Evolutionary conservation across 1,140 invertebrate genomes (phyloP), one percentile per base, ranked within the genome.

Genomic region (Bursaphelenchus mucronatus): DNA sequence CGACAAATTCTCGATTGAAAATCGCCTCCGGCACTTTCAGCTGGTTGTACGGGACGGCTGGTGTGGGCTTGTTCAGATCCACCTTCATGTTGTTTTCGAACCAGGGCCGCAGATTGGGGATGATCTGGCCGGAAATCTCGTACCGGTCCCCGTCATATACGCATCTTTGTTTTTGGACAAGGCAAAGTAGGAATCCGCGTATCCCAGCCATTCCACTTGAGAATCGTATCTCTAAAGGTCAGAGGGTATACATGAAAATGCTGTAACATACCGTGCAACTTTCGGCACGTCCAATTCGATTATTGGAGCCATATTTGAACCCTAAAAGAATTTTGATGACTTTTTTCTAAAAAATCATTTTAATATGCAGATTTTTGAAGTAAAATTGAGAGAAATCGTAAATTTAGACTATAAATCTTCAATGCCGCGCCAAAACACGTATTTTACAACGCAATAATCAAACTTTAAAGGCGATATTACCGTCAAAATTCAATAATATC

Each of bases 161-260:
- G 91, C 85, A 61, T 83, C 75, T 45, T 71, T 85, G 74, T 87
- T 84, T 70, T 85, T 10, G 10, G 15, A 30, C 17, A 30, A n/a
- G 7, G 44, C 53, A 52, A 94, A 94, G 74, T 87, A 85, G 0
- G 90, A 90, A 83, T 98, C 93, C 67, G 89, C 90, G 84, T 97
- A 97, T 8, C 94, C 94, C 94, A 98, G 49, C 94, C 94, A 84
- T 96, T 94, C 93, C 93, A 97, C 85, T 94, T 96, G 8, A 97
- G 82, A 15, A 64, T 64, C 13, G 69, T 49, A 59, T 80, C 80
- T 41, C 78, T 82, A 63, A 63, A 79, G 46, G 39, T 43, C 39
- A 43, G 61, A 57, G 52, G 30, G 11, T n/a, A n/a, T n/a, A n/a
- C n/a, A n/a, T 59, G 15, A n/a, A 45, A 40, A 17, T 52, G 4